Conservation (phyloP, 37 sponge, comb jelly and placozoan genomes). For the Halichondria panicea region DNA sequence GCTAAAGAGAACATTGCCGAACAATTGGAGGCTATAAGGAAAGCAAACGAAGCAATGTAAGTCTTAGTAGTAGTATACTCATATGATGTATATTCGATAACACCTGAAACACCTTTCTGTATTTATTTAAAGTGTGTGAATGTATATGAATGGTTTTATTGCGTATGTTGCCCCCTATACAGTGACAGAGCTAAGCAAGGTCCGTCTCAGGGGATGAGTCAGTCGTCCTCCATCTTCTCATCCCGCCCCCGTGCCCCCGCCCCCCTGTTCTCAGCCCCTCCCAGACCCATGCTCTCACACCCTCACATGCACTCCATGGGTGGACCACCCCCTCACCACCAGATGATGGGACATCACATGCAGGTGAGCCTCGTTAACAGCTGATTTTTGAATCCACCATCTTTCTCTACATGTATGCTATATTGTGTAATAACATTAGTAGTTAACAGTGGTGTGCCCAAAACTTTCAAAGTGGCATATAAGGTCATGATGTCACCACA, state of each 20-base stretch:
- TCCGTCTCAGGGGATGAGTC: constrained; percentile 1
- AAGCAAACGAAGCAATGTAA: constrained; percentile 53
- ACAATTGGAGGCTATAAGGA: constrained; percentile 56
- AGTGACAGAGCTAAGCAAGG: constrained; percentile 15
- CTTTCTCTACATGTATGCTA: no score
- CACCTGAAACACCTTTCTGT: background rate
- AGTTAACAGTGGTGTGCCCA: no score
- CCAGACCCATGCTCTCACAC: background rate
- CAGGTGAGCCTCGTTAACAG: background rate
- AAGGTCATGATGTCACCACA: no score
- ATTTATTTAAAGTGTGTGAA: background rate
- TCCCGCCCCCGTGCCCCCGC: constrained; percentile 2
- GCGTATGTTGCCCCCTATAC: background rate
- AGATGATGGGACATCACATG: constrained; percentile 7
- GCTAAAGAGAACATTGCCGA: constrained; percentile 58
- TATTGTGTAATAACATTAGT: no score
- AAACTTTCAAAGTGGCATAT: no score
- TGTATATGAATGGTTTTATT: background rate
- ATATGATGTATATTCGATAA: background rate
- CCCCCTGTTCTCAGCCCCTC: background rate
- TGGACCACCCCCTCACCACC: background rate
- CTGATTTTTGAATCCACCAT: background rate
- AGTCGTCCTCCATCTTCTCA: constrained; percentile 4
- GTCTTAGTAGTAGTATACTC: no score
- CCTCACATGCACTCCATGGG: background rate